A percentile compares a stretch with the other conserved stretches of the same genome.
phyloP scores from a whole-genome alignment of 2,888 invertebrate species.

The Lepas anatifera region DNA sequence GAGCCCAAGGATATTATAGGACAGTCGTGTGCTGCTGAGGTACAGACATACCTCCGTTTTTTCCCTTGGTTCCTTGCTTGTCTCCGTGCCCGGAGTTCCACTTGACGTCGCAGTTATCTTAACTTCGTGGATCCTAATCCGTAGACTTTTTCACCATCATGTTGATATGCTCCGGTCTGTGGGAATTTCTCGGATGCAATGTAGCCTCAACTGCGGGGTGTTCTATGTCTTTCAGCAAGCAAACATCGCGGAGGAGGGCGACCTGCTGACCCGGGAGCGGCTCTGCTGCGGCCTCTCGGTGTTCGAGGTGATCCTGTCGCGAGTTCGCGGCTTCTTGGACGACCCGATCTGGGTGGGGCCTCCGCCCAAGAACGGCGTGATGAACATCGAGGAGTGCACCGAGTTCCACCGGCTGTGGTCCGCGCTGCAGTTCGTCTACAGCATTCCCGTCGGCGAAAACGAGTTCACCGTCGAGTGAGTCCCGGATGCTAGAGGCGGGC shows the following conservation, averaged over 20 bases:
- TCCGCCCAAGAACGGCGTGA: slow-evolving; percentile 81
- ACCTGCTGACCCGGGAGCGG: slow-evolving; percentile 87
- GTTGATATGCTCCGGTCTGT: no score
- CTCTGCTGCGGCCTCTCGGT: slow-evolving; percentile 95
- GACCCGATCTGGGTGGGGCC: slow-evolving; percentile 87
- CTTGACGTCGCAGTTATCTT: no score
- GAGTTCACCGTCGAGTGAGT: slow-evolving; percentile 91
- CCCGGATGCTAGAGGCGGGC: no score
- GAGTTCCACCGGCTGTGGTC: slow-evolving; percentile 98
- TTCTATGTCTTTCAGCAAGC: slow-evolving; percentile 62
- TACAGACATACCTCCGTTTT: no score
- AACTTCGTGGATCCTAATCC: no score
- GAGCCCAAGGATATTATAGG: no score
- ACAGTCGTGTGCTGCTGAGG: no score
- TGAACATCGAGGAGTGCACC: slow-evolving; percentile 90
- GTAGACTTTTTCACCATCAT: no score
- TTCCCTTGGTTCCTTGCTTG: no score
- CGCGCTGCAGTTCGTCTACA: slow-evolving; percentile 94
- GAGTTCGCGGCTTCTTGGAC: slow-evolving; percentile 70
- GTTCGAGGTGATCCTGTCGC: slow-evolving; percentile 79
- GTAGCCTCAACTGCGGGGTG: no score
- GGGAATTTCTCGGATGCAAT: no score
- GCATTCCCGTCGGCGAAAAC: slow-evolving; percentile 88
- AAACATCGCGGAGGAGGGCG: slow-evolving; percentile 85
- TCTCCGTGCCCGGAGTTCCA: no score